Conservation (phyloP, 2,888 invertebrate species). For the Tetropium fuscum region DNA sequence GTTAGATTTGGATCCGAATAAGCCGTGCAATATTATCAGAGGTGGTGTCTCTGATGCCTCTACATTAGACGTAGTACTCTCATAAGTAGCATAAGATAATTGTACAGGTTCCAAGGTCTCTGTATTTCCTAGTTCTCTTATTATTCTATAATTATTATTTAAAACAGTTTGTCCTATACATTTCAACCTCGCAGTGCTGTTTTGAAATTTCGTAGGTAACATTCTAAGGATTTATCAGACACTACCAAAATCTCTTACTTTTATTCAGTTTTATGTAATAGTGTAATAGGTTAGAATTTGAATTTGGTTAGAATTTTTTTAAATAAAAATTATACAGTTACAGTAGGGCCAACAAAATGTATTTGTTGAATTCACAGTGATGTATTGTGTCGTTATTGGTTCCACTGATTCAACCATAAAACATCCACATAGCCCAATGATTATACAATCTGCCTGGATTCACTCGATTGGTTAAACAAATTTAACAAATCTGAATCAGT, state of each 20-base stretch:
- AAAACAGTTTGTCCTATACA: neutral
- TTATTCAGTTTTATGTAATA: constrained; percentile 5
- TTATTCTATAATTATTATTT: neutral
- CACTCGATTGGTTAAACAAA: too few species aligned
- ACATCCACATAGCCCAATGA: too few species aligned
- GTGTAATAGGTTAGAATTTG: neutral
- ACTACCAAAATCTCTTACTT: too few species aligned
- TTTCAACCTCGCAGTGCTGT: neutral
- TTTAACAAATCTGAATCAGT: too few species aligned
- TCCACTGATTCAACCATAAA: too few species aligned
- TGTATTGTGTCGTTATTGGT: too few species aligned
- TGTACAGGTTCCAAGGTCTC: constrained; percentile 67
- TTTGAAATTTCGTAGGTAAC: constrained; percentile 10
- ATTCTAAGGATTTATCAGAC: too few species aligned
- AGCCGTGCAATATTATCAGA: constrained; percentile 87
- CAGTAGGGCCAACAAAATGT: too few species aligned
- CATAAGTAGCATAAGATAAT: constrained; percentile 77
- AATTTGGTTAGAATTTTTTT: too few species aligned
- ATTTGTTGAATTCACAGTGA: too few species aligned
- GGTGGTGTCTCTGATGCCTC: constrained; percentile 64
- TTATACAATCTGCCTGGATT: too few species aligned
- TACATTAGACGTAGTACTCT: constrained; percentile 61
- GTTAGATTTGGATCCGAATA: constrained; percentile 89
- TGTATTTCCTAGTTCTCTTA: constrained; percentile 16
- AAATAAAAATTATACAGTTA: too few species aligned